Evolutionary conservation across 2,113 vertebrate species (phyloP), one percentile per base, ranked within the genome.

Genomic region (Paratilapia polleni): DNA sequence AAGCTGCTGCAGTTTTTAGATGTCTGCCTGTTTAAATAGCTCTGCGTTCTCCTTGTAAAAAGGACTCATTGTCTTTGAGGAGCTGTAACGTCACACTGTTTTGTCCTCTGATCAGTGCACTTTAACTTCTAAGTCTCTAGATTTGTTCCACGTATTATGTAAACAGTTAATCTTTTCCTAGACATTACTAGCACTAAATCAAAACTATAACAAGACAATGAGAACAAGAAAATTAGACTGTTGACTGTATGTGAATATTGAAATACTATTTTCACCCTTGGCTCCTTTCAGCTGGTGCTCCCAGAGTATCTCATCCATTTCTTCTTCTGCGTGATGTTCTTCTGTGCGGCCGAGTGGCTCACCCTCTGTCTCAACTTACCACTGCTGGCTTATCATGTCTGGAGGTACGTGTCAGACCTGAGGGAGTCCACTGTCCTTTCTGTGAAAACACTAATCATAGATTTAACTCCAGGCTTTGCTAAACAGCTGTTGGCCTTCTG

Each of bases 251-350:
- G 47, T 0, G 11, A n/a, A 34, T 73, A 49, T 49, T 61, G 59
- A 70, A 3, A 9, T 52, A 9, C 15, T 1, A 14, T 57, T 38
- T 88, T 83, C 66, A 82, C 0, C 84, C 68, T 80, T 0, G 64
- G 28, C 15, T 83, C 85, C 92, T 92, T 94, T 96, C 97, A 99
- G 98, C 97, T 99, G 91, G 98, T 99, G 38, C 97, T 99, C 88
- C 98, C 98, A 2, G 98, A 99, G 95, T 99, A 99, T 94, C 97
- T 99, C 94, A 99, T 99, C 97, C 98, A 99, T 76, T 97, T 98
- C 84, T 99, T 99, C 97, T 99, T 99, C 97, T 99, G 98, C 81
- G 98, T 99, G 95, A 99, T 99, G 98, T 99, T 99, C 96, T 97
- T 99, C 86, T 99, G 98, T 91, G 98, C 98, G 24, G 96, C 98